Evolutionary conservation across 2,888 invertebrate genomes (phyloP), one percentile per base, ranked within the genome.

Genomic region (Drosophila buzzatii): DNA sequence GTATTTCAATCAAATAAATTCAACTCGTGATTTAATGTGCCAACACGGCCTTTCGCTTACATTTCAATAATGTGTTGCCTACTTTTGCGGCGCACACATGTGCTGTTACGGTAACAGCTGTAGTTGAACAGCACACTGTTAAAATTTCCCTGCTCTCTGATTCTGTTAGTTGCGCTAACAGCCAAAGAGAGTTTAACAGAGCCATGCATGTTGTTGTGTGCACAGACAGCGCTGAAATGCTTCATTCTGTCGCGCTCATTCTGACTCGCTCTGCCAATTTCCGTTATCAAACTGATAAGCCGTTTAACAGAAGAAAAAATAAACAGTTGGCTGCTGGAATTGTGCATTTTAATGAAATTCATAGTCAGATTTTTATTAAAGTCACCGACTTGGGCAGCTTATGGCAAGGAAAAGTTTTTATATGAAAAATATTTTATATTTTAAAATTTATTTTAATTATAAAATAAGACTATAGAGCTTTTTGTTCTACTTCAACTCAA

Each of bases 121-220:
- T 23, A 16, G 35, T n/a, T 2, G 10, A 14, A 27, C 47, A 56
- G 39, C 3, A 20, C 1, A 6, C 76, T 82, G 82, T 57, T 80
- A 78, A 73, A 84, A 84, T 76, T 63, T 79, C 83, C 83, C 82
- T 47, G 31, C 33, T 63, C 47, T 42, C 55, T 0, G 6, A 6
- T 9, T 7, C 9, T 27, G 47, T 20, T 60, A 56, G 18, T 1
- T 7, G 8, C 1, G 0, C 2, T 72, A 76, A 85, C 88, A 88
- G 85, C 35, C 23, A 62, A 82, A 85, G 85, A 88, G 84, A 78
- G 66, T 35, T 41, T 58, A 59, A 70, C 51, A 65, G 47, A 8
- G 35, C 23, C 2, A 3, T 35, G 0, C 27, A 3, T 41, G 27
- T 23, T 31, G 12, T 33, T 33, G 31, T 14, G 44, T 1, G 37